Evolutionary conservation across 2,113 vertebrate genomes (phyloP), one percentile per base, ranked within the genome.

Genomic region (Pseudonaja textilis): DNA sequence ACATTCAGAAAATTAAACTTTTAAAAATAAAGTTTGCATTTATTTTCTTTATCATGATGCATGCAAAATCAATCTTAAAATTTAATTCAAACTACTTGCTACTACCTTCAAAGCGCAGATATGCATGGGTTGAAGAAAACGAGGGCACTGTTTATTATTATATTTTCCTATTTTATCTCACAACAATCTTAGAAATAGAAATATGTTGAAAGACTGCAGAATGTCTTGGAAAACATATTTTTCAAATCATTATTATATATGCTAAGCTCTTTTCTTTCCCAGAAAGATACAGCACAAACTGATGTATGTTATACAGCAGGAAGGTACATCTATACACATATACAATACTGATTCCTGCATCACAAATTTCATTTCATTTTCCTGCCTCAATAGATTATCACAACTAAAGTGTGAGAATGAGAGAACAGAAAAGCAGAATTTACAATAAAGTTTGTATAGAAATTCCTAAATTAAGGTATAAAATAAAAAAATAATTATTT

Each of bases 11-110:
- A 93, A 87, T 29, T 94, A 89, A 87, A 8, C 61, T 26, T 57
- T 91, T 93, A 2, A 25, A 23, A 93, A 95, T 93, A 34, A 20
- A 93, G 14, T 95, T 90, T 1, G 52, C 1, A 34, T 59, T 92
- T 59, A 88, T 47, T 57, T 14, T 9, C 57, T 59, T 64, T 47
- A 90, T 42, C 22, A 93, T n/a, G 45, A 90, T 47, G 20, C 45
- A 90, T 29, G 59, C 50, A 52, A 69, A 90, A 52, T 54, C 52
- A 90, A 90, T 14, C 47, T 81, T 90, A 69, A 74, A 74, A 22
- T 34, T 50, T n/a, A 90, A 74, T 90, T 34, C 85, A 91, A 87
- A 61, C 26, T 34, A 22, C 26, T 50, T 18, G 9, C 39, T 20
- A n/a, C 2, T 22, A 87, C 26, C 42, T 50, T 91, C n/a, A 87